Percentiles rank a stretch among this genome's conserved stretches.
These are phyloP conservation scores for Microctonus aethiopoides DNA, from an alignment of 2,888 invertebrate species.

Conservation along the genomic window DNA sequence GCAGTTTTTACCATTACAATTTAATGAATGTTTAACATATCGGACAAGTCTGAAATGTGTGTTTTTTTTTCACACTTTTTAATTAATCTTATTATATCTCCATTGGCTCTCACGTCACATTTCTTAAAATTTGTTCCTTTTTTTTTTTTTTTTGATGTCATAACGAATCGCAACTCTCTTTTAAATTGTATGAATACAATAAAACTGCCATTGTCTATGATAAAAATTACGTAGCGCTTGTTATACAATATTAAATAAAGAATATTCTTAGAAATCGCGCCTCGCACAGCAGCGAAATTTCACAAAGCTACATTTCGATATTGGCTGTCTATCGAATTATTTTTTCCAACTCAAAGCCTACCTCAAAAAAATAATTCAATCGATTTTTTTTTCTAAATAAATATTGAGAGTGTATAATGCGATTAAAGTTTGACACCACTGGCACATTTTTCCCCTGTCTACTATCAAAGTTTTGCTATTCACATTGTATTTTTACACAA, in stretches of 20 bases:
- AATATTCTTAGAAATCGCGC: neutral
- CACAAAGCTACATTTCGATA: constrained; percentile 15
- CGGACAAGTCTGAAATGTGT: constrained; percentile 19
- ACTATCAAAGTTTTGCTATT: neutral
- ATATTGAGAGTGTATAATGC: neutral
- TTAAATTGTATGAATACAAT: neutral
- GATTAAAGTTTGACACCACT: neutral
- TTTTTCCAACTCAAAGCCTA: constrained; percentile 4
- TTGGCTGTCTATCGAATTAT: constrained; percentile 32
- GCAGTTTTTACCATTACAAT: neutral
- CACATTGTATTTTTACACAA: neutral
- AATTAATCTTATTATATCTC: constrained; percentile 32
- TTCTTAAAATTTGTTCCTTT: neutral
- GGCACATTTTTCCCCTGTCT: neutral
- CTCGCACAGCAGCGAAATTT: neutral
- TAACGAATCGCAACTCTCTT: neutral
- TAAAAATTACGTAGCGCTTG: neutral
- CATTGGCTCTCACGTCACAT: neutral
- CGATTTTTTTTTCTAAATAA: neutral
- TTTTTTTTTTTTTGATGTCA: neutral
- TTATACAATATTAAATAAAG: neutral
- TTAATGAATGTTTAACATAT: constrained; percentile 4
- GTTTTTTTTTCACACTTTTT: constrained; percentile 48
- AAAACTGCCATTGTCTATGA: neutral
- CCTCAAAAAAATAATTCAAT: neutral